Percentiles rank a stretch among this genome's conserved stretches.
Conservation (phyloP, 1,140 invertebrate genomes). For the Neotoxoptera formosana region DNA sequence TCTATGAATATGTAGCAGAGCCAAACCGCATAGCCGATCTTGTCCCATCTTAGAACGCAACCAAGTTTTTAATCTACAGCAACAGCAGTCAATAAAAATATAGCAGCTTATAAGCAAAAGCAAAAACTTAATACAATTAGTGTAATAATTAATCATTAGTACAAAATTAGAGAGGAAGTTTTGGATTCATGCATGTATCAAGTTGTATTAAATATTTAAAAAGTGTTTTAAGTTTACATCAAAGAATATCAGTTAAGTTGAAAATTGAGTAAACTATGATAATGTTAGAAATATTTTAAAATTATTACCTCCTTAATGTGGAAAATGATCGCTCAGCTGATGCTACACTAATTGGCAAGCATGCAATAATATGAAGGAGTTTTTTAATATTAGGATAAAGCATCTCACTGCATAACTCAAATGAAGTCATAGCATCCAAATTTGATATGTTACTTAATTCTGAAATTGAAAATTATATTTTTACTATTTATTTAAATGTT, state of each 20-base stretch:
- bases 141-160: neutral
- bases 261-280: no score
- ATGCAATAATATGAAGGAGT: slow-evolving; percentile 21
- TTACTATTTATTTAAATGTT: neutral
- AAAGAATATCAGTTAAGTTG: no score
- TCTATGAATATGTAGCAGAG: neutral
- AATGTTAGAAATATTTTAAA: no score
- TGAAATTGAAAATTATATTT: neutral
- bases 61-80: neutral
- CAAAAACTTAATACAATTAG: neutral
- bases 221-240: no score
- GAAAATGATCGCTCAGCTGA: slow-evolving; percentile 24
- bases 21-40: neutral
- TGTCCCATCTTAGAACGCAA: neutral
- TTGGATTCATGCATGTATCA: no score
- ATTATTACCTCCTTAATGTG: slow-evolving; percentile 28
- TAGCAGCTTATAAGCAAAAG: neutral
- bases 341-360: slow-evolving; percentile 9
- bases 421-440: neutral
- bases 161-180: no score
- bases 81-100: neutral
- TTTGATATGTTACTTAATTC: neutral
- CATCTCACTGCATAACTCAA: neutral
- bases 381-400: slow-evolving; percentile 1
- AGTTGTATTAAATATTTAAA: no score